Base-by-base conservation (phyloP, 2,113 vertebrate species). In the Xyliphius kryptos region DNA sequence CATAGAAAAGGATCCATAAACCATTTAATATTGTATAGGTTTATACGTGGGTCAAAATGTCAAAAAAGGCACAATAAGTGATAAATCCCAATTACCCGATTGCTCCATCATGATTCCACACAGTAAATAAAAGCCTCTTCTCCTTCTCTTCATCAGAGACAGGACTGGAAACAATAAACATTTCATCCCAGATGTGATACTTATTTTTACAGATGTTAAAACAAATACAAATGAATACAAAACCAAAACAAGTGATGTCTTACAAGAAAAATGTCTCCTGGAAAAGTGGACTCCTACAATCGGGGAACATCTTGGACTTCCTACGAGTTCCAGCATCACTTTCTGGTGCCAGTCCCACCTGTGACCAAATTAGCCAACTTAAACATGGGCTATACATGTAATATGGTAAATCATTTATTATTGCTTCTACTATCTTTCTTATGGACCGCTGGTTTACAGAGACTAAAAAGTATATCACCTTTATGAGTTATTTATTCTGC, bases 111-210 rank as follows among this genome's bases (percentile, higher is more conserved):
- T 78, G 66, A 76, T 91, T 91, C 90, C 92, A 97, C 70, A 90
- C 82, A 0, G 93, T 87, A 72, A 95, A 76, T 68, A 97, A 79
- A 22, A 97, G 88, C 50, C 91, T 89, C 74, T 91, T 94, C 61
- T 82, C 85, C 56, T 89, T 80, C 0, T 90, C 86, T 26, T 76
- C 77, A 49, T 87, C 81, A 17, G 72, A 77, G 74, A 92, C 71
- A 1, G 66, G 74, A 72, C 93, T 97, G 75, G 2, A 76, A 83
- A 71, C 16, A 61, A 11, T 9, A 22, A 32, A 63, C 2, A 7
- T 44, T 56, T 56, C 6, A 3, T 36, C 36, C 49, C 37, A 3
- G 0, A n/a, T n/a, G n/a, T n/a, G n/a, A n/a, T n/a, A n/a, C n/a
- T n/a, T n/a, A n/a, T n/a, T n/a, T n/a, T n/a, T n/a, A n/a, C n/a